Percentiles rank a stretch among this genome's conserved stretches.
These are phyloP conservation scores for Matsumyia berberina DNA, from an alignment of 2,888 invertebrate species.

Conservation along the genomic window DNA sequence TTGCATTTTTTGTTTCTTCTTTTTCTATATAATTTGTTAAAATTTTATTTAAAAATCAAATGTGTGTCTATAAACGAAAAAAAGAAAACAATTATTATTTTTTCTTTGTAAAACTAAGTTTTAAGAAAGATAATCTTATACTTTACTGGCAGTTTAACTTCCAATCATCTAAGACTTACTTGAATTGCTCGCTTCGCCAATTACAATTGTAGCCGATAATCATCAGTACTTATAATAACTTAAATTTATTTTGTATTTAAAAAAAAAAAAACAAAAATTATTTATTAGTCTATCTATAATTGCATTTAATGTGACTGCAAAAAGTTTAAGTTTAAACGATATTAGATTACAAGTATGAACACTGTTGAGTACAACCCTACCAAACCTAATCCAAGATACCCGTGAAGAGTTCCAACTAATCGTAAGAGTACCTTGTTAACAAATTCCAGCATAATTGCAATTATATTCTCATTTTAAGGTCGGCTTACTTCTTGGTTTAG, in stretches of 20 bases:
- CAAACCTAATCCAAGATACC: too few species aligned
- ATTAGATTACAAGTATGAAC: too few species aligned
- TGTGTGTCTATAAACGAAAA: constrained; percentile 15
- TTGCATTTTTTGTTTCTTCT: neutral
- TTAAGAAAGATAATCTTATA: constrained; percentile 9
- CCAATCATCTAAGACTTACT: constrained; percentile 33
- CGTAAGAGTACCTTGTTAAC: too few species aligned
- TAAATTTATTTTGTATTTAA: constrained; percentile 2
- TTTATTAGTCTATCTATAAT: constrained; percentile 1
- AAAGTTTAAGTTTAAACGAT: too few species aligned
- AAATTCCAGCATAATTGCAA: too few species aligned
- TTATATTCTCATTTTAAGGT: too few species aligned
- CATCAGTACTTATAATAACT: neutral
- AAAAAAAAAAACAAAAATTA: too few species aligned
- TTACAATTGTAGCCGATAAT: constrained; percentile 24
- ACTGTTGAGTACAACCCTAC: too few species aligned
- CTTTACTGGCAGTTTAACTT: constrained; percentile 28
- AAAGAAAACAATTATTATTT: neutral
- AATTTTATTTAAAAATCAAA: constrained; percentile 11
- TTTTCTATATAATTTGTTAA: neutral
- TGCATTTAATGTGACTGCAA: constrained; percentile 9
- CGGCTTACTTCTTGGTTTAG: too few species aligned
- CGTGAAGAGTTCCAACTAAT: too few species aligned
- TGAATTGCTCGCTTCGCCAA: constrained; percentile 32
- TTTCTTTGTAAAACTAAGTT: constrained; percentile 16